Base-by-base conservation (phyloP, 2,888 invertebrate species). In the Aplocera efformata region DNA sequence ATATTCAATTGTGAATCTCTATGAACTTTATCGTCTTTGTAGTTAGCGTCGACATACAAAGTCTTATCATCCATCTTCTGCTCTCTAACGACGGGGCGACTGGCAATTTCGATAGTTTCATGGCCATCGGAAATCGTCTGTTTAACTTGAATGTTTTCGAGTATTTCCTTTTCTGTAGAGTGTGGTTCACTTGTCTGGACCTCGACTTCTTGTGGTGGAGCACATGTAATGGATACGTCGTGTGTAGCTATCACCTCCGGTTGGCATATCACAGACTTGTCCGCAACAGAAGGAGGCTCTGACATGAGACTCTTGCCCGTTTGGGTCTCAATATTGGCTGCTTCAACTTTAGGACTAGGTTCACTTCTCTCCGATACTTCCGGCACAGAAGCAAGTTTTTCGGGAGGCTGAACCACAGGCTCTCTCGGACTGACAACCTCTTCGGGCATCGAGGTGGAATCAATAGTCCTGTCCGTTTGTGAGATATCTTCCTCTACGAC, bases 31-130 rank as follows among this genome's bases (percentile, higher is more conserved):
- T 81, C 80, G 37, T 90, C 89, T 68, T 86, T 90, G 57, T 94
- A 95, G 58, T 92, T 92, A 55, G 94, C 94, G 67, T 94, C 93
- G 6, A 95, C 91, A 20, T 92, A 75, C 22, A 94, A 84, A 43
- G 93, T 91, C 42, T 92, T 91, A 1, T 92, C 90, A 11, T 90
- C 81, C 7, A 84, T 67, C 37, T 72, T 68, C 32, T 72, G 82
- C 36, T 89, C 79, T 56, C 89, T 78, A 17, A 81, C 63, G 36
- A 91, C 80, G 3, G 92, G 90, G 53, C 90, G 89, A 38, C 93
- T 93, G 7, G 92, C 91, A 45, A 94, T 93, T 79, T 93, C 91
- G 53, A 94, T 93, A 0, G 92, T 92, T 74, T 94, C 93, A 57
- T 91, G 90, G 1, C 91, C 92, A 45, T 89, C 91, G 36, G 90